Percentiles rank a stretch among this genome's conserved stretches.
phyloP scores from a whole-genome alignment of 2,113 vertebrate genomes.

The Sardina pilchardus region DNA sequence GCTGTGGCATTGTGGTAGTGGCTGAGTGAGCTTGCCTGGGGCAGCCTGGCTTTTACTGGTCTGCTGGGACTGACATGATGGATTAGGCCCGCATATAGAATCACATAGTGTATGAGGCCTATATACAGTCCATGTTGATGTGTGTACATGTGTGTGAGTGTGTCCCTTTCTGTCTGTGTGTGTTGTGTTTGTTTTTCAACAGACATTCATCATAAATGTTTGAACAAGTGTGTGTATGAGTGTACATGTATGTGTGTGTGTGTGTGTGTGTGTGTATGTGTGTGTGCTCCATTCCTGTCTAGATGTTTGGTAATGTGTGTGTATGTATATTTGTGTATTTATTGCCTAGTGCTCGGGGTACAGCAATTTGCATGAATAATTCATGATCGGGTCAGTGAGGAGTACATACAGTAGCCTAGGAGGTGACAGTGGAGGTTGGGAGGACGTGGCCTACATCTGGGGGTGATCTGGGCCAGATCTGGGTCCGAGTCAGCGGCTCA shows the following conservation, averaged over 20 bases:
- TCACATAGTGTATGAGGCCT: slow-evolving; percentile 30
- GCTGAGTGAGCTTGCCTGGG: slow-evolving; percentile 39
- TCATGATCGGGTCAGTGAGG: not conserved
- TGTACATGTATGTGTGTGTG: not conserved
- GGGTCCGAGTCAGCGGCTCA: too few species aligned
- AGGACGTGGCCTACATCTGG: too few species aligned
- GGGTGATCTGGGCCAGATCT: too few species aligned
- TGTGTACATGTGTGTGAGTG: too few species aligned
- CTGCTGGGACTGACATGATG: slow-evolving; percentile 42
- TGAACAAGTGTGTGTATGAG: not conserved
- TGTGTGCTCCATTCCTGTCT: not conserved
- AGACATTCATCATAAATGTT: too few species aligned
- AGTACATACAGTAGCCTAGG: not conserved
- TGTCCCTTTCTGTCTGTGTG: too few species aligned
- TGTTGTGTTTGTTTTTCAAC: too few species aligned
- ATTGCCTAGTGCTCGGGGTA: not conserved
- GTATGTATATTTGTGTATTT: not conserved
- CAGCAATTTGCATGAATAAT: not conserved
- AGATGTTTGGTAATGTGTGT: slow-evolving; percentile 24
- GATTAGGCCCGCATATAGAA: slow-evolving; percentile 37
- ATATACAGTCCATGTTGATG: too few species aligned
- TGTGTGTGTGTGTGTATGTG: slow-evolving; percentile 30
- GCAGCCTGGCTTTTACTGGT: slow-evolving; percentile 37
- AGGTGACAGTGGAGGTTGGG: not conserved
- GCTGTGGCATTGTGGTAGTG: slow-evolving; percentile 23